Evolutionary conservation across 1,140 invertebrate genomes (phyloP), one percentile per base, ranked within the genome.

Genomic region (Octopus sinensis): DNA sequence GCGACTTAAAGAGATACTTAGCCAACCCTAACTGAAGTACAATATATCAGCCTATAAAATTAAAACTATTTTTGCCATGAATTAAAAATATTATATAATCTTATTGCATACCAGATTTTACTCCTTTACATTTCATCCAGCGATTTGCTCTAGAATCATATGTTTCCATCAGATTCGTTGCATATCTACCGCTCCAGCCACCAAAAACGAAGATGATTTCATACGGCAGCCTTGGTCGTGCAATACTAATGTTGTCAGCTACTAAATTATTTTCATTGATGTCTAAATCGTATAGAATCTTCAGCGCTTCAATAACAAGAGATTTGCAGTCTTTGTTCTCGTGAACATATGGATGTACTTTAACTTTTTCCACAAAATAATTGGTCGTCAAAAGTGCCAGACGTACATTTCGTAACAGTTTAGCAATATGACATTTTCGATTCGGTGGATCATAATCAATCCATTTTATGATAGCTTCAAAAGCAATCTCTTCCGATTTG

Each of bases 391-490:
- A 91, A 0, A 97, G 91, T 13, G 83, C 83, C n/a, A 86, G 81
- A 53, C 85, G 80, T 62, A 84, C 84, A 30, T 81, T 84, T 62
- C 93, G 93, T 93, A 97, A 94, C 0, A 97, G 89, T 52, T 93
- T 92, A 1, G 94, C 93, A 13, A 96, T 93, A 84, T 97, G 95
- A 85, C 96, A 95, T 30, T 96, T 92, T 81, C 97, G 91, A 87
- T 97, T 96, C 0, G 95, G 94, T 43, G 97, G 95, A 90, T 98
- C 98, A 91, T 97, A 97, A 89, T 97, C 97, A n/a, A 99, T 95
- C 98, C 98, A 99, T 84, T 95, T 94, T 95, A 98, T 98, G 68
- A 98, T 96, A 9, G 97, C 97, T 91, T 95, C 96, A 89, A 88
- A 90, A 68, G 96, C 95, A 82, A 98, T 96, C 90, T 99, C 97